Evolutionary conservation across 2,888 invertebrate genomes (phyloP).

Genomic region (Eugnorisma glareosa): DNA sequence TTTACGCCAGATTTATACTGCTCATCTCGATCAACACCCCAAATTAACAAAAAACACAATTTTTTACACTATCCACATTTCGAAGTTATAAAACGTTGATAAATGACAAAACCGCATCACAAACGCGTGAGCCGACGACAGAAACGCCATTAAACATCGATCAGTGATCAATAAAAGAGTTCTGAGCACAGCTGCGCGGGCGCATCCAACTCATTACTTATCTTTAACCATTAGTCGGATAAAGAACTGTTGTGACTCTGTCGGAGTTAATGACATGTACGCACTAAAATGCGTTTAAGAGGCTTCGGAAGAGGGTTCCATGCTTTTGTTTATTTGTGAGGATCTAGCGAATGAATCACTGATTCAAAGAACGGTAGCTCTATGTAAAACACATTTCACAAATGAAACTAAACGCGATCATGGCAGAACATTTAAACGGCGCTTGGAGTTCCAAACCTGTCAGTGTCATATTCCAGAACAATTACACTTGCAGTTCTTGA

Average conservation of each 20-base stretch:
- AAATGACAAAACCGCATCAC: slow-evolving; percentile 63
- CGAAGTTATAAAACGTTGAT: slow-evolving; percentile 54
- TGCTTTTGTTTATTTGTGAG: slow-evolving; percentile 20
- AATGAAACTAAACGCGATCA: neutral
- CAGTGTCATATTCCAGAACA: neutral
- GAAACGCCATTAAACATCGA: slow-evolving; percentile 79
- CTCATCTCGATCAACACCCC: slow-evolving; percentile 27
- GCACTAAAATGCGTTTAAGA: slow-evolving; percentile 49
- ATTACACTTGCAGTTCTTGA: neutral
- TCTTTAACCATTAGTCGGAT: slow-evolving; percentile 82
- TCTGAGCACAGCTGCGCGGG: slow-evolving; percentile 77
- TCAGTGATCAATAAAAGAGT: slow-evolving; percentile 80
- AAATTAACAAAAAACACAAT: neutral
- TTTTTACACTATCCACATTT: slow-evolving; percentile 26
- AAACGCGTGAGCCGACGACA: slow-evolving; percentile 63
- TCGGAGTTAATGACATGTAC: slow-evolving; percentile 70
- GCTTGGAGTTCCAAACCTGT: neutral
- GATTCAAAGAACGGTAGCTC: slow-evolving; percentile 17
- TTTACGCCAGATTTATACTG: slow-evolving; percentile 5
- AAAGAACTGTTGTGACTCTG: slow-evolving; percentile 79
- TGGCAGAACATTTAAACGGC: neutral
- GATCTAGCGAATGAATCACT: slow-evolving; percentile 7
- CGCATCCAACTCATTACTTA: slow-evolving; percentile 81
- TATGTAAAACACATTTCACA: neutral
- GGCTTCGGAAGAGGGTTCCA: slow-evolving; percentile 23